phyloP scores from a whole-genome alignment of 2,113 vertebrate species.

The Prunella fulvescens region DNA sequence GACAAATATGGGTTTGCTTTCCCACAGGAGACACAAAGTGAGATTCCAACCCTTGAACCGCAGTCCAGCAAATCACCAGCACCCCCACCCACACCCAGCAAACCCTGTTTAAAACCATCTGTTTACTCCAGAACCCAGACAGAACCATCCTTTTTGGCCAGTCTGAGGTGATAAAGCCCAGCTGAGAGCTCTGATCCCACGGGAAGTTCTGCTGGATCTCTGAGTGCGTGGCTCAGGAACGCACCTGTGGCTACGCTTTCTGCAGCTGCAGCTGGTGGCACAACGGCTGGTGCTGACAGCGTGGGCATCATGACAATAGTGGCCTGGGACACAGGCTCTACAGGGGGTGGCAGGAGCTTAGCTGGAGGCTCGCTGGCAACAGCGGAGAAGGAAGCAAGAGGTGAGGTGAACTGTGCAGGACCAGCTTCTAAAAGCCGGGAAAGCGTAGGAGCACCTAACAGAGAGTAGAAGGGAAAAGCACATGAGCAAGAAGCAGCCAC shows the following conservation, averaged over 20 bases:
- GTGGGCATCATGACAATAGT: slow-evolving; percentile 85
- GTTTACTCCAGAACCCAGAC: background rate
- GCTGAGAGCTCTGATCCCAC: background rate
- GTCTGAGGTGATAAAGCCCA: background rate
- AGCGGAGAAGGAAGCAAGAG: slow-evolving; percentile 88
- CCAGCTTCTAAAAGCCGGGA: slow-evolving; percentile 97
- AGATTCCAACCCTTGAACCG: slow-evolving; percentile 21
- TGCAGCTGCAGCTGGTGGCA: slow-evolving; percentile 77
- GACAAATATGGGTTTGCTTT: background rate
- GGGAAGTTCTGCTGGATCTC: background rate
- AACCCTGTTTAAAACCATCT: background rate
- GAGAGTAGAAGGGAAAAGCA: slow-evolving; percentile 76
- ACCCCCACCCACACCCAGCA: slow-evolving; percentile 1
- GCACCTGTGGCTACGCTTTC: slow-evolving; percentile 79
- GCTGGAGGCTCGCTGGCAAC: slow-evolving; percentile 81
- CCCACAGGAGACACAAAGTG: background rate
- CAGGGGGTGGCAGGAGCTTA: slow-evolving; percentile 80
- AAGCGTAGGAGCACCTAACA: slow-evolving; percentile 93
- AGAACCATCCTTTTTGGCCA: background rate
- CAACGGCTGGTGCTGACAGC: slow-evolving; percentile 77
- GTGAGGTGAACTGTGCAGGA: slow-evolving; percentile 87
- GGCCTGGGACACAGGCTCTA: slow-evolving; percentile 77
- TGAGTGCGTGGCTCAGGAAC: slow-evolving; percentile 61
- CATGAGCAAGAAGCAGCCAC: slow-evolving; percentile 65
- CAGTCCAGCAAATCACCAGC: background rate